Evolutionary conservation across 1,140 invertebrate genomes (phyloP), one percentile per base, ranked within the genome.

Genomic region (Trigoniulus corallinus): DNA sequence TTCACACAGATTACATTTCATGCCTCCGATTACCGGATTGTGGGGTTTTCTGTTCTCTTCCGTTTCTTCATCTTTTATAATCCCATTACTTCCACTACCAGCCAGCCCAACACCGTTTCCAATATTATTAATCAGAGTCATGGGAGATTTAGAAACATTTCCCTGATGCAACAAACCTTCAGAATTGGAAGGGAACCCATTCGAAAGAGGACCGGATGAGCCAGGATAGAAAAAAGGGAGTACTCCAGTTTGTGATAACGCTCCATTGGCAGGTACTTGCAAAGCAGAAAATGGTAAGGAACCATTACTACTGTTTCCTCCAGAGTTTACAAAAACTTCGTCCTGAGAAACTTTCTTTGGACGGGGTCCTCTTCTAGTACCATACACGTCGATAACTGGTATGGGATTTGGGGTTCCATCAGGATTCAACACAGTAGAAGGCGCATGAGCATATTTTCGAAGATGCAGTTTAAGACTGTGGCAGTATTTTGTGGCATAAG

Each of bases 401-500:
- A 83, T 62, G 0, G 84, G 83, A 65, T 89, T 91, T 0, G 84
- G 83, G 0, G 83, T 80, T 1, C 87, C 88, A 56, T 93, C 88
- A 18, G 82, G 73, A 59, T 93, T 89, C 1, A 92, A 65, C 4
- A 91, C 84, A 69, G 83, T 79, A 0, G 79, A 82, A 0, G 88
- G 85, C 56, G 80, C 78, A 62, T 98, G 93, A 34, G 73, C 68
- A 60, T 94, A 92, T 62, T 98, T 98, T 2, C 88, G 72, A 15
- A 98, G 65, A 67, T 99, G 96, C 0, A 95, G 73, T 62, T 98
- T 99, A 0, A 99, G 69, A 25, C 88, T 92, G 69, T 99, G 95
- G 59, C 88, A 95, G 64, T 98, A 98, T 65, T 99, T 99, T 1
- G 93, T 96, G 1, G 86, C 89, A 63, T 98, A 99, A n/a, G 77